Evolutionary conservation across 2,888 invertebrate genomes (phyloP).

Genomic region (Amiota communis): DNA sequence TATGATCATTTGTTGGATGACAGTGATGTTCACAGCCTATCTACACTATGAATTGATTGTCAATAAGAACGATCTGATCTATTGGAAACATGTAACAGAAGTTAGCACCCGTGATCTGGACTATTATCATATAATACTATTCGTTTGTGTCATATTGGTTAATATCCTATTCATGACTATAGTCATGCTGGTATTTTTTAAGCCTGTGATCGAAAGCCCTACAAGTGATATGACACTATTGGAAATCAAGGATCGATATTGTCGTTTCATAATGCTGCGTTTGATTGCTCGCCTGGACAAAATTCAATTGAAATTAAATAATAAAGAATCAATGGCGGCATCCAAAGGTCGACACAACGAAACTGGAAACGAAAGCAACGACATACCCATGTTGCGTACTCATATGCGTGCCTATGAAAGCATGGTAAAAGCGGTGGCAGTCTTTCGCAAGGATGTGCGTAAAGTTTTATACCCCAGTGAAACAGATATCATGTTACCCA

Average conservation of each 20-base stretch:
- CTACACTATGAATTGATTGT: conserved; percentile 59
- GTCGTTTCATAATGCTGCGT: conserved; percentile 66
- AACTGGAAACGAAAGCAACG: conserved; percentile 21
- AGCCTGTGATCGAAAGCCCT: conserved; percentile 41
- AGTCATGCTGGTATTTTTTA: conserved; percentile 50
- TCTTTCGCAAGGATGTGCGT: conserved; percentile 70
- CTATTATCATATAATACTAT: conserved; percentile 50
- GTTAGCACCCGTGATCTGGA: conserved; percentile 48
- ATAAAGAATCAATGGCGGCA: conserved; percentile 33
- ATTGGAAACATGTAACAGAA: conserved; percentile 51
- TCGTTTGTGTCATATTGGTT: conserved; percentile 52
- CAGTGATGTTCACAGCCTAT: conserved; percentile 55
- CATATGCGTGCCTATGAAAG: conserved; percentile 66
- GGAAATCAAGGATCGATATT: conserved; percentile 70
- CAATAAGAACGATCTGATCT: conserved; percentile 56
- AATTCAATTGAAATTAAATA: conserved; percentile 61
- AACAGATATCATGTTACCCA: conserved; percentile 64
- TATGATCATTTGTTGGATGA: conserved; percentile 48
- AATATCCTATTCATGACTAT: conserved; percentile 53
- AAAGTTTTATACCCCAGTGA: conserved; percentile 68
- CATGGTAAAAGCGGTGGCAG: conserved; percentile 65
- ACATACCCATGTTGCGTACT: conserved; percentile 43
- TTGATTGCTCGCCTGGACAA: conserved; percentile 65
- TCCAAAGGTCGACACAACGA: conserved; percentile 33
- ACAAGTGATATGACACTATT: conserved; percentile 53